Percentiles rank a stretch among this genome's conserved stretches.
These are phyloP conservation scores for Lepetodrilus schrolli DNA, from an alignment of 2,888 invertebrate genomes.

Conservation along the genomic window DNA sequence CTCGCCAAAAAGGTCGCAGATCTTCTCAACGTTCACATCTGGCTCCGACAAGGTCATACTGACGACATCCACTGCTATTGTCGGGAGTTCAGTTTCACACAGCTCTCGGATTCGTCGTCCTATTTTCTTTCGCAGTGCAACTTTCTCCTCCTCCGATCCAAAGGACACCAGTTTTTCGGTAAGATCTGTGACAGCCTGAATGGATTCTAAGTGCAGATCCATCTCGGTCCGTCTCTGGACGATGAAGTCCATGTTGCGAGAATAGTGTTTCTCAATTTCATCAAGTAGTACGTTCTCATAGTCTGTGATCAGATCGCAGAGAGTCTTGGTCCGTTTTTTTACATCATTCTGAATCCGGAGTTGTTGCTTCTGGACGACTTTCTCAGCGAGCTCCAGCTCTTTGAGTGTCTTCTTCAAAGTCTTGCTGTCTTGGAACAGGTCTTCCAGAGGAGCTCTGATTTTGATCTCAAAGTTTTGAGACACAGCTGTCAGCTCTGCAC, in stretches of 20 bases:
- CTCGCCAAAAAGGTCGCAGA: constrained; percentile 67
- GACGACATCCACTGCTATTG: constrained; percentile 8
- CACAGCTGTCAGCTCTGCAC: constrained; percentile 63
- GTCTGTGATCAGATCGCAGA: constrained; percentile 58
- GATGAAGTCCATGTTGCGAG: constrained; percentile 52
- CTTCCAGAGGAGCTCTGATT: constrained; percentile 54
- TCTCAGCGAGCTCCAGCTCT: constrained; percentile 50
- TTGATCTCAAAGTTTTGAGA: constrained; percentile 65
- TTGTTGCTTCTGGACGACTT: constrained; percentile 47
- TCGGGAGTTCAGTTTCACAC: constrained; percentile 57
- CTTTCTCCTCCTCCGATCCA: constrained; percentile 68
- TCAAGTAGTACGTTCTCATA: constrained; percentile 60
- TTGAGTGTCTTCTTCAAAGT: constrained; percentile 48
- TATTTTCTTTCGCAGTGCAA: constrained; percentile 62
- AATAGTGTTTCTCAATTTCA: constrained; percentile 56
- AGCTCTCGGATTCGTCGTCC: constrained; percentile 62
- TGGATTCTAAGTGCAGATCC: constrained; percentile 58
- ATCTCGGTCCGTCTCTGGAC: constrained; percentile 48
- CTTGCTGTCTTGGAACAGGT: constrained; percentile 51
- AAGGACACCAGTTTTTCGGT: constrained; percentile 64
- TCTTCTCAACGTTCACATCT: constrained; percentile 57
- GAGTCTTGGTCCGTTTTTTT: constrained; percentile 53
- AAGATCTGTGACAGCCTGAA: constrained; percentile 61
- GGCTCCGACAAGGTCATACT: constrained; percentile 48
- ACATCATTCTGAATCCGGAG: constrained; percentile 49